Base-by-base conservation (phyloP, 2,888 invertebrate genomes). In the Plebejus argus region DNA sequence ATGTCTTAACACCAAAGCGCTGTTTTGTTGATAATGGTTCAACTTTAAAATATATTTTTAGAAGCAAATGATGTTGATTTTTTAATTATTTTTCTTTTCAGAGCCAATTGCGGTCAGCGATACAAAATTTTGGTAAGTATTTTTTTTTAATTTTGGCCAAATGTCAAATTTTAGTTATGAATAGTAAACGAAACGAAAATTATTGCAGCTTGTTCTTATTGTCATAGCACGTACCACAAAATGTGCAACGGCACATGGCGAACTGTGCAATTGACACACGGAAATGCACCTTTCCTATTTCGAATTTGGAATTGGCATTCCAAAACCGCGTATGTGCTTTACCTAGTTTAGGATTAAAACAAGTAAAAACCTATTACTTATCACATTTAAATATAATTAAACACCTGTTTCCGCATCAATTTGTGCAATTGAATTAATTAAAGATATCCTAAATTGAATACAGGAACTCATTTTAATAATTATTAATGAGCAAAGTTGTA, bases 221-320 rank as follows among this genome's bases (percentile, higher is more conserved):
- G 49, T 74, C 72, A 74, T 45, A 53, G 74, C 74, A 74, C 74
- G 74, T 28, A 28, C 71, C 15, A 74, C 76, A 78, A 81, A 81
- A 83, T 82, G 81, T 81, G 80, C 80, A 82, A 81, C 76, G 78
- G 72, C 49, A 74, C 53, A 53, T 49, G 49, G 28, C 18, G 15
- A 66, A 66, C 49, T 74, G 78, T 81, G 82, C 81, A 83, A 81
- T 82, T 80, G 81, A 80, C 79, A 80, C 76, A 80, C 83, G 86
- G 86, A 86, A 85, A 86, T 85, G 82, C 89, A 86, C 86, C 87
- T 86, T 85, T 86, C 79, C 83, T 79, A 74, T 78, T 78, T 20
- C 18, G 56, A 78, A 78, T 61, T 77, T 53, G 18, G 75, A 66
- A 23, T 74, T 53, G 74, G 53, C 28, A 74, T 23, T 53, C 15